Evolutionary conservation across 2,797 vertebrate genomes (phyloP).

Genomic region (Scolopax rusticola): DNA sequence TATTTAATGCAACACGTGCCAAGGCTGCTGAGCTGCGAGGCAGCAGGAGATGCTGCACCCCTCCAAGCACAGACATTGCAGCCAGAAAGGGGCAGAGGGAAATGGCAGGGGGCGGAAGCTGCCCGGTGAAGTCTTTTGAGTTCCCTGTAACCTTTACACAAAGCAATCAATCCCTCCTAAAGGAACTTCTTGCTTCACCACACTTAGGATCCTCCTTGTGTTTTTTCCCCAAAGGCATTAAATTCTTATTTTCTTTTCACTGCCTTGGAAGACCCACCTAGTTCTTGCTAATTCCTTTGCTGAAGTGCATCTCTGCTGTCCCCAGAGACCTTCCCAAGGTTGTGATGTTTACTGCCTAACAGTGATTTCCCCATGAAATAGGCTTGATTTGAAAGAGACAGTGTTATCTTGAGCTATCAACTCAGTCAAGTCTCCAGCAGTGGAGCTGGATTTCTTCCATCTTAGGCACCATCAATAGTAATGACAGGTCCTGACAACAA

Average conservation of each 20-base stretch:
- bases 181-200: neutral
- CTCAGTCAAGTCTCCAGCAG: neutral
- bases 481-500: neutral
- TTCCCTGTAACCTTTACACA: neutral
- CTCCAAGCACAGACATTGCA: accelerated
- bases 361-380: neutral
- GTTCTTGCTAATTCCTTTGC: neutral
- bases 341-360: neutral
- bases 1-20: neutral
- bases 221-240: neutral
- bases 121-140: neutral
- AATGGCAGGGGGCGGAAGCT: neutral
- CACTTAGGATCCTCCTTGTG: neutral
- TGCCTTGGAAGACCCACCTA: neutral
- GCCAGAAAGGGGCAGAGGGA: neutral
- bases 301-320: neutral
- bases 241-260: neutral
- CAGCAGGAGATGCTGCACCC: neutral
- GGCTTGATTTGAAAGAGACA: neutral
- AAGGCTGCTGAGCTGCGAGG: neutral
- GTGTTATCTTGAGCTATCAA: neutral
- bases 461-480: neutral
- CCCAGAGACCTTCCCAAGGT: neutral
- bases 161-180: neutral
- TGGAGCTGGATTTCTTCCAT: constrained; percentile 5